Conservation (phyloP, 2,113 vertebrate genomes). For the Nipponia nippon region DNA sequence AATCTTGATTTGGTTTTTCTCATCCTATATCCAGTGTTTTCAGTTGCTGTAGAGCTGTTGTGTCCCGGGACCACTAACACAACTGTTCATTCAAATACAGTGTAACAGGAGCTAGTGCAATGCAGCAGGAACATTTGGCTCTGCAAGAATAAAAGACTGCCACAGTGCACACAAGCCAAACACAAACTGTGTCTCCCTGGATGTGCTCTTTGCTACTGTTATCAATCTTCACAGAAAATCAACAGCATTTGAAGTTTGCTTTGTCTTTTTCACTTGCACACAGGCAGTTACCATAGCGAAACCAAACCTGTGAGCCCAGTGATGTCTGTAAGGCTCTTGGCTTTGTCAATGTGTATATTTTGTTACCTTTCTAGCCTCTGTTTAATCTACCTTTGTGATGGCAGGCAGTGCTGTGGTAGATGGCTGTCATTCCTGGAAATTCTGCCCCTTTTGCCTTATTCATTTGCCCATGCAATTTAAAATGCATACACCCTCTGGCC, state of each 20-base stretch:
- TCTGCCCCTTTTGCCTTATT: background rate
- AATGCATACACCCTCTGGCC: background rate
- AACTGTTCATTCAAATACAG: background rate
- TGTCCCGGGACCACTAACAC: background rate
- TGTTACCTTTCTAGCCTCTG: background rate
- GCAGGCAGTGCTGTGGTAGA: background rate
- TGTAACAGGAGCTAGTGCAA: background rate
- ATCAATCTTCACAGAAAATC: background rate
- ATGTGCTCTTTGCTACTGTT: background rate
- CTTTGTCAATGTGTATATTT: background rate
- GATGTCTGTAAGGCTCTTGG: background rate
- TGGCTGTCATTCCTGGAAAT: background rate
- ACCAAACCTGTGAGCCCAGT: background rate
- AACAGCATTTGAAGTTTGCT: background rate
- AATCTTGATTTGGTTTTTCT: background rate
- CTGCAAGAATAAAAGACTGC: background rate
- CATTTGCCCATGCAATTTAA: background rate
- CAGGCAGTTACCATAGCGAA: accelerated
- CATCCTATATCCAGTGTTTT: background rate
- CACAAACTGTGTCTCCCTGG: background rate
- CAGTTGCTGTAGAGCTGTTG: background rate
- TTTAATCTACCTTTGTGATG: background rate
- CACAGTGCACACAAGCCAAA: background rate
- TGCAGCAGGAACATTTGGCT: background rate
- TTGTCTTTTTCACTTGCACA: background rate